Percentiles rank a stretch among this genome's conserved stretches.
These are phyloP conservation scores for cat (Felis catus) DNA, from an alignment of 2,113 vertebrate genomes.

Conservation along the genomic window DNA sequence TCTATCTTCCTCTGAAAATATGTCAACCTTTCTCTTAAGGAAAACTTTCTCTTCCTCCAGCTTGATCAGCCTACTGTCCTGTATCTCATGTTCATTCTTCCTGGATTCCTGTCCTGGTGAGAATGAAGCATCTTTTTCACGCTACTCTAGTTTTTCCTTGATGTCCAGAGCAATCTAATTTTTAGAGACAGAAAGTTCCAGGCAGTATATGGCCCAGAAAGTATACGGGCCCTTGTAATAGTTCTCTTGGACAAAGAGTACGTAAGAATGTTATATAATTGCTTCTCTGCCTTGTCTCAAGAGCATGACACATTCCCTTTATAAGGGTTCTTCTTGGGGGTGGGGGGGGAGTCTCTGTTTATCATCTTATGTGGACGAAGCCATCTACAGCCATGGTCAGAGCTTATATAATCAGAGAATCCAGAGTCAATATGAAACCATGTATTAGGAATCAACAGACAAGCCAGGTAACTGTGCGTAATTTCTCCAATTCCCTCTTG, in stretches of 20 bases:
- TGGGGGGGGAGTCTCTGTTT: background rate
- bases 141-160: background rate
- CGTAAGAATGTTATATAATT: background rate
- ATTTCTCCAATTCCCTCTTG: background rate
- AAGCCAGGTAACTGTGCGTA: background rate
- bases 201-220: too few species aligned
- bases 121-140: background rate
- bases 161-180: background rate
- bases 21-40: background rate
- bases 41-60: background rate
- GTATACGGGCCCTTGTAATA: background rate
- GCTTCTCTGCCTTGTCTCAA: background rate
- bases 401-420: background rate
- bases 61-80: background rate
- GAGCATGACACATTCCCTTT: background rate
- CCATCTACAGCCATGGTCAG: background rate
- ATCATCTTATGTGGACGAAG: background rate
- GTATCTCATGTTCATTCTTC: background rate
- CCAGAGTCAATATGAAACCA: background rate
- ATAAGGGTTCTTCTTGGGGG: background rate
- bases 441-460: background rate
- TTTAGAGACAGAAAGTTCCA: background rate
- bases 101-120: background rate
- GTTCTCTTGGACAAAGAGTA: background rate
- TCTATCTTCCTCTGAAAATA: background rate